Evolutionary conservation across 2,888 invertebrate genomes (phyloP).

Genomic region (Napeogenes sylphis): DNA sequence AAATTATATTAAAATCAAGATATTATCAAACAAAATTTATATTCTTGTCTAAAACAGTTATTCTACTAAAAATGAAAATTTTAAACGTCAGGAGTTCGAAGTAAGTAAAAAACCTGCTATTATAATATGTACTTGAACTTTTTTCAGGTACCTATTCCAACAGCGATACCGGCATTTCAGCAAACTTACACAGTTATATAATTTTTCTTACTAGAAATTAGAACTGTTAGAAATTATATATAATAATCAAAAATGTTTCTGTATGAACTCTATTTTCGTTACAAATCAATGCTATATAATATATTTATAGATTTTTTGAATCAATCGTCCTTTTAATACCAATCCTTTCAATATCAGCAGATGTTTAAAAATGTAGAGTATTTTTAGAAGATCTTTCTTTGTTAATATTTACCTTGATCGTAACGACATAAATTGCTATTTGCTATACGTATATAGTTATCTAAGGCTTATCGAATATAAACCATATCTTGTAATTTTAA

Average conservation of each 20-base stretch:
- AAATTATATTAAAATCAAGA: too few relatives aligned
- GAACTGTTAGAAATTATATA: slow-evolving; percentile 52
- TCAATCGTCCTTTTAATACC: slow-evolving; percentile 50
- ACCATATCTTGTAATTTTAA: slow-evolving; percentile 47
- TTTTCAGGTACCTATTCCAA: slow-evolving; percentile 35
- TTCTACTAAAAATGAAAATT: too few relatives aligned
- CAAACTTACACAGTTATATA: slow-evolving; percentile 33
- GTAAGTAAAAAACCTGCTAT: too few relatives aligned
- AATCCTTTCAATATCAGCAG: slow-evolving; percentile 43
- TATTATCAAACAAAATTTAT: too few relatives aligned
- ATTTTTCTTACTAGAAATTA: slow-evolving; percentile 48
- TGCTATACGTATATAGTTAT: slow-evolving; percentile 48
- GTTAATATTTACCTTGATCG: slow-evolving; percentile 59
- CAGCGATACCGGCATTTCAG: slow-evolving; percentile 29
- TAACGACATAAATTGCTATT: slow-evolving; percentile 42
- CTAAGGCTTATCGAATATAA: slow-evolving; percentile 56
- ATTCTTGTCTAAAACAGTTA: too few relatives aligned
- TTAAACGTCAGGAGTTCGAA: too few relatives aligned
- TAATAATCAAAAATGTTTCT: slow-evolving; percentile 33
- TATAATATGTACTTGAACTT: too few relatives aligned
- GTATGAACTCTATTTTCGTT: slow-evolving; percentile 31
- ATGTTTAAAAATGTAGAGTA: slow-evolving; percentile 57
- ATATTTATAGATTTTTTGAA: slow-evolving; percentile 42
- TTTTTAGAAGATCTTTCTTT: slow-evolving; percentile 76
- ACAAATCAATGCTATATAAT: slow-evolving; percentile 30